Evolutionary conservation across 2,113 vertebrate genomes (phyloP), one percentile per base, ranked within the genome.

Genomic region (Psammodynastes pulverulentus): DNA sequence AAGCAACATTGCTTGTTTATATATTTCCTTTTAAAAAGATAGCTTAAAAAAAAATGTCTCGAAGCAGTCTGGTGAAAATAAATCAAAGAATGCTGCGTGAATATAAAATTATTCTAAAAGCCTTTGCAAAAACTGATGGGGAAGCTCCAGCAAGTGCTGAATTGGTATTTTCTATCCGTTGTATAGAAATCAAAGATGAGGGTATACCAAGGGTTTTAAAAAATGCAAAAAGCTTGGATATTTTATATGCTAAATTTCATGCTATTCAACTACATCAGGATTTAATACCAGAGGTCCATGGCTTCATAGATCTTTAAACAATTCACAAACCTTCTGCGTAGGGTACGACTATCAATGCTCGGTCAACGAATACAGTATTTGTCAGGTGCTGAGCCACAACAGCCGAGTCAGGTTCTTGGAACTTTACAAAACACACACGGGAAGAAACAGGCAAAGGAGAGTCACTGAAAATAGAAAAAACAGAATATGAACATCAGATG

Each of bases 381-480:
- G 99, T 99, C 98, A 99, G 98, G 88, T 99, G 99, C 97, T 99
- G 99, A 84, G 99, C 99, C 97, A 99, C 99, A 96, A 99, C 99
- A 95, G 99, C 99, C 2, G 99, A 99, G 96, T 99, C 99, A 19
- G 99, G 96, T 95, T 99, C 99, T 96, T 98, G 98, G 98, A 99
- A 99, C 98, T 99, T 99, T 98, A 99, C 99, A 99, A 99, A 99
- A 98, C 99, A 99, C 96, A 99, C 99, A 97, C 99, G 99, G 94
- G 99, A 99, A 93, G 99, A 99, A 96, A 99, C 99, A 96, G 99
- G 99, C 98, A 99, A 98, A 97, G 99, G 99, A 96, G 99, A 99
- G 96, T 99, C 99, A 98, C 99, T 99, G 98, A 95, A 97, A 98
- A 97, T n/a, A 98, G 96, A 97, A 97, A 9, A 34, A 45, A 7